Evolutionary conservation across 2,113 vertebrate species (phyloP), one percentile per base, ranked within the genome.

Genomic region (Rana temporaria): DNA sequence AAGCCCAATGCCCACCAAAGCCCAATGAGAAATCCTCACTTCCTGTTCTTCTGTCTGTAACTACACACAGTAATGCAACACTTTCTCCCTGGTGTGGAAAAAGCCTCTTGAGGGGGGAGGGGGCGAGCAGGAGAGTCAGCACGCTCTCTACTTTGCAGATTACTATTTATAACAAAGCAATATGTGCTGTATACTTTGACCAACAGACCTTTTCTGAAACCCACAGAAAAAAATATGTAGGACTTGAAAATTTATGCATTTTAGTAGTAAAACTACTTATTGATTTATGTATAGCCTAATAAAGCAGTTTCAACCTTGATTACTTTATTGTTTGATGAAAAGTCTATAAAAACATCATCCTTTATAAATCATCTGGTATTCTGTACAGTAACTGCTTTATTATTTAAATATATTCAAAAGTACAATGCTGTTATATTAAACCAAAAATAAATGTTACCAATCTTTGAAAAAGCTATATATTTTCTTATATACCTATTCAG

Each of bases 391-490:
- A 82, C 68, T 66, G 52, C 48, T 75, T 75, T 75, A 75, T 74
- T 82, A 75, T 75, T 74, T 75, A 75, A 82, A 82, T 67, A 38
- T 75, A 82, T 82, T 82, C 71, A n/a, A 32, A 30, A 67, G n/a
- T 73, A 67, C 71, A 82, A 75, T 82, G 73, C 64, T 75, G 38
- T 67, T 48, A 75, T 75, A 66, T 38, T 82, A 82, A 82, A 75
- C 53, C 80, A 74, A 82, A 75, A 75, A 82, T n/a, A 66, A 82
- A 57, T 82, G 30, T 75, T 34, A 48, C 20, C 19, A 66, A 60
- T 6, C 48, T 66, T 66, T 59, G 69, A 65, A 65, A 82, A 74
- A 74, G 53, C n/a, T 82, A 53, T 73, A 30, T 76, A 65, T 76
- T 74, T 52, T 80, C 20, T n/a, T 55, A 59, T 59, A 71, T 55